Evolutionary conservation across 1,140 invertebrate genomes (phyloP), one percentile per base, ranked within the genome.

Genomic region (Schlechtendalia chinensis): DNA sequence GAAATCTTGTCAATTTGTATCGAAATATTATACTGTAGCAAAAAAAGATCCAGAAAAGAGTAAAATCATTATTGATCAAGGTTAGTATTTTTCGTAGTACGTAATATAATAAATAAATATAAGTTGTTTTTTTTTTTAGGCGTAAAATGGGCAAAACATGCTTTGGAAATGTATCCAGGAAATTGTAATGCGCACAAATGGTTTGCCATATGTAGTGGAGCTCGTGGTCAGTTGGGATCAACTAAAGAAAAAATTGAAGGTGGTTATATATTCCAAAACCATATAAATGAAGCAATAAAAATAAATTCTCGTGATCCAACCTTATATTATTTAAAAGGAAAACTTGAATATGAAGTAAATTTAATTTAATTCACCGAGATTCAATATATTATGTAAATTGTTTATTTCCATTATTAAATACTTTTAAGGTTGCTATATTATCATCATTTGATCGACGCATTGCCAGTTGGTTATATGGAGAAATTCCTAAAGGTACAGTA

Each of bases 151-250:
- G 92, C 91, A 81, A 86, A 89, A 82, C 84, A 85, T 83, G 87
- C 91, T 81, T 83, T 94, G 14, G 84, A 87, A 81, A 72, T 90
- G 5, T 86, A 90, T 82, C 84, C 87, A 5, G 83, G 87, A 22
- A 87, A 88, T 84, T 85, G 88, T 1, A 88, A 93, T 83, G 87
- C 90, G 45, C 92, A 94, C 84, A 94, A 94, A 86, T 94, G 93
- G 92, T 93, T 89, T 85, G 92, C 92, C 12, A 91, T 94, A 69
- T 88, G 92, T 1, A 83, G 93, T 72, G 93, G 93, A 54, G 86
- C 86, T 82, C 86, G 88, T 82, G 88, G 89, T 58, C 88, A 91
- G 58, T 90, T 88, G 85, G 84, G 90, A 39, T 85, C 88, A 17
- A 87, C 88, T 5, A 90, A 90, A 84, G 91, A 92, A 69, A 92